Conservation (phyloP, 2,888 invertebrate species). For the Thymelicus sylvestris region DNA sequence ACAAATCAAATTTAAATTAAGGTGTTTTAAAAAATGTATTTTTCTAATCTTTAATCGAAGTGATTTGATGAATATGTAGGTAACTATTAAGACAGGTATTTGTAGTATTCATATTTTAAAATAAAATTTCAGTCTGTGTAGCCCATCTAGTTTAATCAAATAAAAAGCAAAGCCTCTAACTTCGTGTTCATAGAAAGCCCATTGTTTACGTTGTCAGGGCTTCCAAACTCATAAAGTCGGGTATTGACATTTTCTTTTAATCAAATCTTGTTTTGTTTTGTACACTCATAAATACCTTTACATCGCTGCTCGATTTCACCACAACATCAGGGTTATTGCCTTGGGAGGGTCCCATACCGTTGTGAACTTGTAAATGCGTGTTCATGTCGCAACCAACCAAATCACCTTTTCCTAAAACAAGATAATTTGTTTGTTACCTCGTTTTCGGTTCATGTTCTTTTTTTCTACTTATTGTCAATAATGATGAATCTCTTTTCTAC, state of each 20-base stretch:
- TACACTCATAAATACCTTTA: slow-evolving; percentile 82
- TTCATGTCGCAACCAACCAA: slow-evolving; percentile 96
- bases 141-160: background rate
- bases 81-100: too few species aligned
- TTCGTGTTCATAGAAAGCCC: background rate
- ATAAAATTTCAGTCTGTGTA: background rate
- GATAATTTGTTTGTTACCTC: background rate
- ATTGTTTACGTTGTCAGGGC: background rate
- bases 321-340: slow-evolving; percentile 90
- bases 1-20: background rate
- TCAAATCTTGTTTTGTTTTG: background rate
- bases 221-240: background rate
- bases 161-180: background rate
- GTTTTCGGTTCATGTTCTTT: too few species aligned
- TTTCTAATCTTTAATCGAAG: too few species aligned
- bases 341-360: slow-evolving; percentile 85
- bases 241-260: background rate
- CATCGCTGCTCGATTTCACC: slow-evolving; percentile 97
- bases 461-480: too few species aligned
- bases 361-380: slow-evolving; percentile 89
- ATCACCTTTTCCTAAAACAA: slow-evolving; percentile 94
- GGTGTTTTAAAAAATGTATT: too few species aligned
- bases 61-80: too few species aligned
- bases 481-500: too few species aligned
- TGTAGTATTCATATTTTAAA: background rate